phyloP scores from a whole-genome alignment of 2,888 invertebrate genomes.

The Ormyrus nitidulus region DNA sequence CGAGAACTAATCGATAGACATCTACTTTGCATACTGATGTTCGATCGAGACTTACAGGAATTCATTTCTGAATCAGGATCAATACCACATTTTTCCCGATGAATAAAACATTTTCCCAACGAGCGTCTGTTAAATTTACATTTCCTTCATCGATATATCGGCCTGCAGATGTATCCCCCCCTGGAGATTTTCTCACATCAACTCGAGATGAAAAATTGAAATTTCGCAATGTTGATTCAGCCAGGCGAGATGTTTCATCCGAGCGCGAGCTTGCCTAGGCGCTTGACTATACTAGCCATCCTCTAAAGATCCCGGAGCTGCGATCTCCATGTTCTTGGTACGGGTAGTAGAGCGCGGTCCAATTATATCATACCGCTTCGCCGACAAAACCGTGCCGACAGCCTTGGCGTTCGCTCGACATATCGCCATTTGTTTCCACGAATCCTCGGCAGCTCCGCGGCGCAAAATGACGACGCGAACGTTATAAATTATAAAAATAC shows the following conservation, averaged over 20 bases:
- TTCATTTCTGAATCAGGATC: no score
- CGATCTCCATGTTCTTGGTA: slow-evolving; percentile 59
- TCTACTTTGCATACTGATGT: no score
- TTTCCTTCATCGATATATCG: no score
- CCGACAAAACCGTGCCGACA: slow-evolving; percentile 59
- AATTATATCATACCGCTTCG: slow-evolving; percentile 67
- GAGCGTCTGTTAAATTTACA: no score
- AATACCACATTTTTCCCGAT: no score
- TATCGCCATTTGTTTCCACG: slow-evolving; percentile 54
- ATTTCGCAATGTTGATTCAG: slow-evolving; percentile 1
- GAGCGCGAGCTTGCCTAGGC: neutral
- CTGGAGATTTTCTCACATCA: neutral
- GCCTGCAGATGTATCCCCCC: no score
- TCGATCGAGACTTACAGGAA: no score
- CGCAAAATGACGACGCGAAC: slow-evolving; percentile 45
- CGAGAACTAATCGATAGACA: no score
- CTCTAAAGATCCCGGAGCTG: slow-evolving; percentile 56
- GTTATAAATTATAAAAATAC: slow-evolving; percentile 41
- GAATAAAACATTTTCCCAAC: no score
- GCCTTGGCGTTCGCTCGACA: slow-evolving; percentile 57
- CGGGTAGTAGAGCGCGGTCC: slow-evolving; percentile 69
- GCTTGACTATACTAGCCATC: slow-evolving; percentile 62
- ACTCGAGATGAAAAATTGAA: neutral
- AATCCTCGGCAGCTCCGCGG: slow-evolving; percentile 34
- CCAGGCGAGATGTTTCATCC: slow-evolving; percentile 11